Evolutionary conservation across 2,888 invertebrate species (phyloP), one percentile per base, ranked within the genome.

Genomic region (Melinopterus prodromus): DNA sequence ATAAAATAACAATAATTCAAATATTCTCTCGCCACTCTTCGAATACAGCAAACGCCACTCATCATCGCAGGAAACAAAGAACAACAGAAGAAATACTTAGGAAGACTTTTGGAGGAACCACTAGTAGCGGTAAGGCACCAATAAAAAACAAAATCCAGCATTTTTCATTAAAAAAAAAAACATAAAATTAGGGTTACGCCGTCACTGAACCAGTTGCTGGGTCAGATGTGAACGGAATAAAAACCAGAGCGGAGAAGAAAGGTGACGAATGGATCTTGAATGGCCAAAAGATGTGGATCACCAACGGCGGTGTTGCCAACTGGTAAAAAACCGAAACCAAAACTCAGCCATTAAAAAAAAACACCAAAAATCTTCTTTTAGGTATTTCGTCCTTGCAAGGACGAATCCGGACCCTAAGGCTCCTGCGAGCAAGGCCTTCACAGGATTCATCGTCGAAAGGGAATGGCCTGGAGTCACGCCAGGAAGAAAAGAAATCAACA

Each of bases 221-320:
- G 0, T 99, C 99, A 0, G 99, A 99, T 89, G 99, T 99, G 0
- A 95, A 95, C 37, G 98, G 96, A 6, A 90, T 98, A 36, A 97
- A 95, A 90, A 98, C 98, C 0, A 94, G 91, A 83, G 98, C 99
- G 0, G 98, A 94, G 86, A 98, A 97, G 89, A 98, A 98, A 88
- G 98, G 98, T 1, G 96, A 98, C 83, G 97, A 98, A 87, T 99
- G 95, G 91, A 93, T 99, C 82, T 87, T 99, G 16, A 95, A 89
- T 88, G 99, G 99, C 0, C 97, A 97, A 87, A 99, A 99, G 90
- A 99, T 99, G 99, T 99, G 99, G 99, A 99, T 99, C 86, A 99
- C 99, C 77, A 98, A 98, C 88, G 99, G 97, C 37, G 98, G 98
- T 71, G 95, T 97, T 69, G 99, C 99, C 69, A 98, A 97, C 90